Conservation (phyloP, 2,888 invertebrate genomes). For the Calameuta pallipes region DNA sequence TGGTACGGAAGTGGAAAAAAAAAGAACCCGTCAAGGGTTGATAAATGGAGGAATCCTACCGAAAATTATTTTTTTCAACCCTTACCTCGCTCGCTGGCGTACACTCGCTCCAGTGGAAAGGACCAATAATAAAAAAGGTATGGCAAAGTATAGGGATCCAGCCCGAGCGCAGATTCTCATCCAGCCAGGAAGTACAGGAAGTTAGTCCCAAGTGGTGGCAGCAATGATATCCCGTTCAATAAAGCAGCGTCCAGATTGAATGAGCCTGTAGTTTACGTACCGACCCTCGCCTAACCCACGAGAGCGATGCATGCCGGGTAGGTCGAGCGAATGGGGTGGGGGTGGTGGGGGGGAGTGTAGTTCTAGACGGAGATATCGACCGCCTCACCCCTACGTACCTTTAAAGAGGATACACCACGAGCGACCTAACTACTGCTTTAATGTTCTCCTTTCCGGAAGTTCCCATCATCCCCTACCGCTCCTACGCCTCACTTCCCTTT, state of each 20-base stretch:
- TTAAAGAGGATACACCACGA: constrained; percentile 43
- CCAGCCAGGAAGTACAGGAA: neutral
- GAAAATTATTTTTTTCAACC: no score
- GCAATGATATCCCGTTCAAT: constrained; percentile 30
- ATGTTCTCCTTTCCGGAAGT: constrained; percentile 15
- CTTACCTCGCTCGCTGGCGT: no score
- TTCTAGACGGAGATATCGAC: constrained; percentile 55
- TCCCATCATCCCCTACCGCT: neutral
- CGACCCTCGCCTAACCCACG: constrained; percentile 21
- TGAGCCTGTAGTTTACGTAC: constrained; percentile 29
- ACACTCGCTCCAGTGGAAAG: no score
- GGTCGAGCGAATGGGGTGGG: neutral
- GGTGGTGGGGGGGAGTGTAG: neutral
- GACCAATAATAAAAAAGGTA: neutral
- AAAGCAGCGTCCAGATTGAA: constrained; percentile 45
- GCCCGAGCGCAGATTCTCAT: neutral
- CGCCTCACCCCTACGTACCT: constrained; percentile 25
- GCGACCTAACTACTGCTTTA: constrained; percentile 37
- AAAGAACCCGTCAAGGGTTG: neutral
- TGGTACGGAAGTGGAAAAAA: neutral
- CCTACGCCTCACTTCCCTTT: neutral
- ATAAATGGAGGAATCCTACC: neutral
- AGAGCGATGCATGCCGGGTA: constrained; percentile 8
- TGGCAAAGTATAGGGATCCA: neutral
- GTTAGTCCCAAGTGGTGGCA: neutral